Base-by-base conservation (phyloP, 2,113 vertebrate species). In the Stigmatopora nigra region DNA sequence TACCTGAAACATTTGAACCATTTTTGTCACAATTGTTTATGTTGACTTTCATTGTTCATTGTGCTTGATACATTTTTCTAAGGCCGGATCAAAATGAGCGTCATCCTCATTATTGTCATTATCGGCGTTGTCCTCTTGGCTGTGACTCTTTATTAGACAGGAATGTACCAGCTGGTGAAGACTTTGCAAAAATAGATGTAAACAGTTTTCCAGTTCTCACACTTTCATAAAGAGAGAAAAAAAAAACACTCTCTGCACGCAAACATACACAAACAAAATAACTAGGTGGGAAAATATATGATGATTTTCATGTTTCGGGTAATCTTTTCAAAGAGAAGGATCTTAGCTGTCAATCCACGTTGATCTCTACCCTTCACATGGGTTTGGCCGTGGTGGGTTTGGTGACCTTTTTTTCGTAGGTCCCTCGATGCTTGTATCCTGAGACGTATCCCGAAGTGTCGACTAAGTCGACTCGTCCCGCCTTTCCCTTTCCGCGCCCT, bases 341-440 rank as follows among this genome's bases (percentile, higher is more conserved):
- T 80, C 79, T 72, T 73, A 66, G 78, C 66, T 53, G 76, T 71
- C 67, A 70, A 73, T 64, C 70, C 68, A 61, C 74, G 78, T 76
- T 80, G 81, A 58, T 78, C 72, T 75, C 72, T 73, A 72, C 20
- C 63, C 63, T 61, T 89, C 83, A 91, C 81, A 88, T 73, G 47
- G 84, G 86, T 78, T 91, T 91, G 47, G 62, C 71, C 48, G 47
- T 41, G 0, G 76, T 70, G 20, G 87, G 78, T 81, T 88, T 91
- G 64, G 90, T 93, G 71, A 95, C 90, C 87, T 98, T 98, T 87
- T 97, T 95, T 88, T 97, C 93, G 0, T 98, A 98, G 1, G 94
- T 90, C 78, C 96, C 96, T 3, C 91, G 91, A 4, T 98, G 95
- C 86, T 95, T 98, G 88, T 98, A 98, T 77, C 96, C 95, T 0